phyloP scores from a whole-genome alignment of 2,797 vertebrate genomes.

The Nyctibius grandis region DNA sequence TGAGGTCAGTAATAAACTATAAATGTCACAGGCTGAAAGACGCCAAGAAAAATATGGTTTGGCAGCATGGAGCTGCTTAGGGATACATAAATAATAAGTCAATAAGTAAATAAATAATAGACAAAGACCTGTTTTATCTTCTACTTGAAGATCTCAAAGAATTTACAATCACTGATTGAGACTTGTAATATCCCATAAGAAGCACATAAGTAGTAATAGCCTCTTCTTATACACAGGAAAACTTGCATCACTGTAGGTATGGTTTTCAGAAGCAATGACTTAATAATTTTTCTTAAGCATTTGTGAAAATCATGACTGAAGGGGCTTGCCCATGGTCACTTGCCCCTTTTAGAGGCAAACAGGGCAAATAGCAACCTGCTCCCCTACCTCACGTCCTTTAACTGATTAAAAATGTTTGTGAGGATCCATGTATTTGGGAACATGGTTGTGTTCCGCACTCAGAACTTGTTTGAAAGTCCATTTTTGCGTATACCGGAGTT shows the following conservation, averaged over 20 bases:
- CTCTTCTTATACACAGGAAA: background rate
- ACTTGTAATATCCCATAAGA: background rate
- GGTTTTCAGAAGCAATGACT: background rate
- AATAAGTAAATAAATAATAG: constrained; percentile 68
- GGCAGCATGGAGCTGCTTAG: constrained; percentile 60
- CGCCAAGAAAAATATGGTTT: constrained; percentile 39
- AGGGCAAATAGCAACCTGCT: background rate
- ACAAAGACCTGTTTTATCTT: constrained; percentile 53
- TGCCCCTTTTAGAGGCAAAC: background rate
- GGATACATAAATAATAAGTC: constrained; percentile 65
- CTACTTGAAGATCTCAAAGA: constrained; percentile 48
- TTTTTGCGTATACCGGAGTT: background rate
- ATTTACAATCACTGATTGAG: constrained; percentile 28
- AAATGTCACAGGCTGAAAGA: constrained; percentile 62
- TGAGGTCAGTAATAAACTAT: constrained; percentile 63
- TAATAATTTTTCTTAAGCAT: background rate
- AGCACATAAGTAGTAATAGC: background rate
- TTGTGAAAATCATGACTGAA: background rate
- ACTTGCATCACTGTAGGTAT: background rate
- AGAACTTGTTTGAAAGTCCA: background rate
- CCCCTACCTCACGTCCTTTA: background rate
- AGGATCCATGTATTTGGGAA: background rate
- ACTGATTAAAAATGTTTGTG: background rate
- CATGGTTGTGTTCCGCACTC: background rate
- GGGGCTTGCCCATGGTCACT: background rate